Percentiles rank a stretch among this genome's conserved stretches.
Conservation (phyloP, 2,113 vertebrate genomes). For the Tautogolabrus adspersus region DNA sequence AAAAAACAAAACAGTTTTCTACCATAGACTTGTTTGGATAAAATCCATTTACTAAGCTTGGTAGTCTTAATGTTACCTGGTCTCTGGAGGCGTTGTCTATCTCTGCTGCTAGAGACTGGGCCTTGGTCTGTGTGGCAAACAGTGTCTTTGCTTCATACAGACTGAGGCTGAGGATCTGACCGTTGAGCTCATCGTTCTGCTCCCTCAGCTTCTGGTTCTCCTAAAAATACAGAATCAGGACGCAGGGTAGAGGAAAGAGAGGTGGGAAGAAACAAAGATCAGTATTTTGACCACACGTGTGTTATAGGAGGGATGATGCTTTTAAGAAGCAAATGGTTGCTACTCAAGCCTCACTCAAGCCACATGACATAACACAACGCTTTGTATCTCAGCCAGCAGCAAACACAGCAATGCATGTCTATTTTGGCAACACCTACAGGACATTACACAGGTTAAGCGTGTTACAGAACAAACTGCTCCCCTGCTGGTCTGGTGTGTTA, state of each 20-base stretch:
- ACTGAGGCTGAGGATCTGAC: conserved; percentile 97
- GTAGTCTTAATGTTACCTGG: conserved; percentile 83
- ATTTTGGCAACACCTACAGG: conserved; percentile 57
- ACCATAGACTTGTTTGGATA: no score
- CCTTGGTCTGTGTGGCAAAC: conserved; percentile 96
- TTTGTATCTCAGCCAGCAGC: conserved; percentile 45
- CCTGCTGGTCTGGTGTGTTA: conserved; percentile 61
- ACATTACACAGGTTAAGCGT: conserved; percentile 65
- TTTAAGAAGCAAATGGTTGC: conserved; percentile 1
- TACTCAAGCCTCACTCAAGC: conserved; percentile 62
- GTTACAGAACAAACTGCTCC: conserved; percentile 70
- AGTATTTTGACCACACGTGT: neutral
- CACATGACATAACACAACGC: conserved; percentile 19
- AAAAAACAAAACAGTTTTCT: conserved; percentile 3
- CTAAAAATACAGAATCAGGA: conserved; percentile 71
- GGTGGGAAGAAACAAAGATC: neutral
- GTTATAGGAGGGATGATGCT: neutral
- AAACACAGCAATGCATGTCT: conserved; percentile 56
- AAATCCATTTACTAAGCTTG: no score
- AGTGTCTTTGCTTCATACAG: conserved; percentile 96
- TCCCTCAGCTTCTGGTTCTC: conserved; percentile 96
- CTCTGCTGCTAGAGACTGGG: conserved; percentile 96
- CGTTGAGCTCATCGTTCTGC: conserved; percentile 96
- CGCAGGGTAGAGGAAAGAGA: neutral
- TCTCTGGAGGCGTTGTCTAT: conserved; percentile 96